These are phyloP conservation scores for Cichlasoma orientale DNA, from an alignment of 2,797 vertebrate genomes.

Conservation along the genomic window DNA sequence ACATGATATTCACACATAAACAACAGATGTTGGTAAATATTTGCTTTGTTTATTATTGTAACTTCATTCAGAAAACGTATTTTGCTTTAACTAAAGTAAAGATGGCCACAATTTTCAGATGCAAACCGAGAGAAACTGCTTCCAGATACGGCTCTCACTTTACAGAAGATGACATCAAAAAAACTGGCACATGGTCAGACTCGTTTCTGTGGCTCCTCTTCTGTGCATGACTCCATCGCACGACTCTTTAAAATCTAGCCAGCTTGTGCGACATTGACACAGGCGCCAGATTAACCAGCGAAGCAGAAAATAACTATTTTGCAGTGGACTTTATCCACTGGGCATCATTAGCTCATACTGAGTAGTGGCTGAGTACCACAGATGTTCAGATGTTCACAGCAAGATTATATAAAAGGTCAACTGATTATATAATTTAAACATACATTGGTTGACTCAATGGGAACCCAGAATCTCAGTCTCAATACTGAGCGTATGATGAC, in stretches of 20 bases:
- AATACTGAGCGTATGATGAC: not conserved
- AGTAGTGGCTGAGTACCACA: constrained; percentile 5
- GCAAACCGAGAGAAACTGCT: not conserved
- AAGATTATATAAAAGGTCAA: constrained; percentile 10
- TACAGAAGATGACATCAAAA: constrained; percentile 26
- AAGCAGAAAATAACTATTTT: constrained; percentile 36
- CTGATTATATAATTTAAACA: constrained; percentile 36
- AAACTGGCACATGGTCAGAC: constrained; percentile 6
- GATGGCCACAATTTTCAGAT: too few relatives aligned
- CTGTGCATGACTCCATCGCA: not conserved
- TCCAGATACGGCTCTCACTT: not conserved
- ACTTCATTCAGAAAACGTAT: not conserved
- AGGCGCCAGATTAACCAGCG: constrained; percentile 23
- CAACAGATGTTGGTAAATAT: not conserved
- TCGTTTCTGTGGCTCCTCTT: constrained; percentile 1
- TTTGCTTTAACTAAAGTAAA: not conserved
- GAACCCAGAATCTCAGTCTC: not conserved
- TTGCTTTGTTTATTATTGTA: not conserved
- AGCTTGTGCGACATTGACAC: constrained; percentile 2
- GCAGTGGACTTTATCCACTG: constrained; percentile 11
- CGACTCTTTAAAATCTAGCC: constrained; percentile 15
- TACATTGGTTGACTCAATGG: constrained; percentile 10
- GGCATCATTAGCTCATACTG: constrained; percentile 37
- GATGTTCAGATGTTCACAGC: constrained; percentile 48
- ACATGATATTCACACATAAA: not conserved